Evolutionary conservation across 1,140 invertebrate species (phyloP), one percentile per base, ranked within the genome.

Genomic region (Venturia canescens): DNA sequence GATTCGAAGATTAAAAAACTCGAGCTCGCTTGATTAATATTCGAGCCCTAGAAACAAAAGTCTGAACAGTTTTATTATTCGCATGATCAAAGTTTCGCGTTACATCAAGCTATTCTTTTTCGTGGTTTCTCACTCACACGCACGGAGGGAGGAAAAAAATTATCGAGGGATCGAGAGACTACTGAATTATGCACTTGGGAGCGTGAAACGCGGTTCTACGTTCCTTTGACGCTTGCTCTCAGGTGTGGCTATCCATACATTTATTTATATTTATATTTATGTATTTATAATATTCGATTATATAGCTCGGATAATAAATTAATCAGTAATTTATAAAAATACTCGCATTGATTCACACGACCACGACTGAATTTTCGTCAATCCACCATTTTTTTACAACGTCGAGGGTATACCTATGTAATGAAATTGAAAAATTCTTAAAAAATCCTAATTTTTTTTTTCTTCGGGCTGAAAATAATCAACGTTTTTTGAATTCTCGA

Each of bases 171-270:
- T 78, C 15, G 29, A 13, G 18, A 60, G 63, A 60, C n/a, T 57
- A 21, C 48, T 77, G 50, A 44, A 53, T 77, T 18, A 77, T 77
- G 31, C 15, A 66, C 21, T 66, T 13, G 60, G 60, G 60, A 66
- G 60, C 60, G 60, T 23, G 60, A 66, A 66, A 66, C 60, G 60
- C 60, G 60, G 60, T 66, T 66, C 21, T 66, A 66, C 60, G 60
- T 66, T 66, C 60, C 60, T 66, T 66, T 66, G 60, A 66, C 60
- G n/a, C 23, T 66, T 66, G 60, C 23, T 23, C 60, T 23, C 13
- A 66, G 26, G 4, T 66, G 21, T 26, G 60, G 60, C 60, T 26
- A 66, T 66, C 13, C 9, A 66, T 57, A n/a, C 21, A 57, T 57
- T 57, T 57, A 57, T 57, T 57, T 57, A 63, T 63, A 26, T 26